A percentile compares a stretch with the other conserved stretches of the same genome.
These are phyloP conservation scores for Drosophila paulistorum DNA, from an alignment of 1,140 invertebrate species.

Conservation along the genomic window DNA sequence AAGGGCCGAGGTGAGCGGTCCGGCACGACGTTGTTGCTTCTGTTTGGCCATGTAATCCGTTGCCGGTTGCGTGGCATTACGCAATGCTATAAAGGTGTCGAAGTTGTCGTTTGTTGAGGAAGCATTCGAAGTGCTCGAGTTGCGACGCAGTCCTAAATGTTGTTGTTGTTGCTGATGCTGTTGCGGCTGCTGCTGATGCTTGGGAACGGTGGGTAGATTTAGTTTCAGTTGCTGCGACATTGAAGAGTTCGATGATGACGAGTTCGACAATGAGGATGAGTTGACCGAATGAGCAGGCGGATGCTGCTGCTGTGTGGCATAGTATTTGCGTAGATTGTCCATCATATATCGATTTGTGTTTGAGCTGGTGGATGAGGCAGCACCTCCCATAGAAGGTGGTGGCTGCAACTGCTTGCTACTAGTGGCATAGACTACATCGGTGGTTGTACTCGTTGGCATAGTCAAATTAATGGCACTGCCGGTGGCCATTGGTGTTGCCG, in stretches of 20 bases:
- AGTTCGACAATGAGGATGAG: constrained; percentile 77
- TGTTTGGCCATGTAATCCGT: constrained; percentile 54
- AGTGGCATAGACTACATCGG: constrained; percentile 66
- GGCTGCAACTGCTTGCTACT: constrained; percentile 59
- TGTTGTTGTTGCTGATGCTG: constrained; percentile 52
- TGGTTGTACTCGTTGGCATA: constrained; percentile 23
- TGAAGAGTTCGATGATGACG: constrained; percentile 79
- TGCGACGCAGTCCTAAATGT: constrained; percentile 65
- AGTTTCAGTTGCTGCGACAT: constrained; percentile 61
- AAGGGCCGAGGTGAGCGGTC: constrained; percentile 64
- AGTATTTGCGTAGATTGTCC: constrained; percentile 79
- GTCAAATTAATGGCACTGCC: constrained; percentile 50
- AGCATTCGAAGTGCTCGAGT: constrained; percentile 76
- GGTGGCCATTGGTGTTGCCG: constrained; percentile 38
- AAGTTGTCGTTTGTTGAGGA: constrained; percentile 79
- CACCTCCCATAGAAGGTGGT: constrained; percentile 7
- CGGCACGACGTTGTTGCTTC: constrained; percentile 44
- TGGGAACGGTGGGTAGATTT: constrained; percentile 48
- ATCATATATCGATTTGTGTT: constrained; percentile 70
- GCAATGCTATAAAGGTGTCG: constrained; percentile 74
- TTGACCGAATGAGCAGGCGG: constrained; percentile 74
- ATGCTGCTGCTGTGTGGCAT: constrained; percentile 75
- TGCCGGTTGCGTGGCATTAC: constrained; percentile 52
- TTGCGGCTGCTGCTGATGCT: constrained; percentile 16
- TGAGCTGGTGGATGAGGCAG: neutral